Conservation (phyloP, 1,140 invertebrate genomes). For the Chymomyza costata region DNA sequence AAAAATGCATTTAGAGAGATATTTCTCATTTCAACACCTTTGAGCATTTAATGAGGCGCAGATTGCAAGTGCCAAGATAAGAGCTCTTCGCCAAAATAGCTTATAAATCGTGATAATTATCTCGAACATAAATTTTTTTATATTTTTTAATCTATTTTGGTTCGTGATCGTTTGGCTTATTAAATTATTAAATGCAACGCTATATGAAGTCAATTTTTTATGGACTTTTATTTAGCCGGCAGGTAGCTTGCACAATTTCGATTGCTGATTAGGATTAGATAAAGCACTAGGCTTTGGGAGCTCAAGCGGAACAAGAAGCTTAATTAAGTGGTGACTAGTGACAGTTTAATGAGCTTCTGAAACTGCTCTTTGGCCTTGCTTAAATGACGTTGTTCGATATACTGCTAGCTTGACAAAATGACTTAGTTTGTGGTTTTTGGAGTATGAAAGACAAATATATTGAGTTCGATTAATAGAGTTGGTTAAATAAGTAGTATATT, state of each 20-base stretch:
- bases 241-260: constrained; percentile 55
- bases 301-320: constrained; percentile 42
- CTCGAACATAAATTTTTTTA: too few species aligned
- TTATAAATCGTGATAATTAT: constrained; percentile 70
- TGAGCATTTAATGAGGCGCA: constrained; percentile 31
- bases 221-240: constrained; percentile 14
- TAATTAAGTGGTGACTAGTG: constrained; percentile 45
- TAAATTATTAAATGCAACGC: constrained; percentile 65
- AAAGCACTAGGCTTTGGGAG: constrained; percentile 30
- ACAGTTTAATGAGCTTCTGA: constrained; percentile 12
- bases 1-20: too few species aligned
- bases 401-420: constrained; percentile 23
- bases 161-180: constrained; percentile 46
- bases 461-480: too few species aligned
- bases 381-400: too few species aligned
- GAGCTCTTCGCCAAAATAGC: constrained; percentile 35
- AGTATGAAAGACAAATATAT: too few species aligned
- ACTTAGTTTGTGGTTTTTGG: constrained; percentile 2
- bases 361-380: too few species aligned
- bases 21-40: constrained; percentile 44
- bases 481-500: constrained; percentile 4
- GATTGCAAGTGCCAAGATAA: constrained; percentile 56
- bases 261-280: constrained; percentile 64
- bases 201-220: constrained; percentile 27
- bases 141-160: constrained; percentile 40